phyloP scores from a whole-genome alignment of 2,113 vertebrate genomes.

The Eulacestoma nigropectus region DNA sequence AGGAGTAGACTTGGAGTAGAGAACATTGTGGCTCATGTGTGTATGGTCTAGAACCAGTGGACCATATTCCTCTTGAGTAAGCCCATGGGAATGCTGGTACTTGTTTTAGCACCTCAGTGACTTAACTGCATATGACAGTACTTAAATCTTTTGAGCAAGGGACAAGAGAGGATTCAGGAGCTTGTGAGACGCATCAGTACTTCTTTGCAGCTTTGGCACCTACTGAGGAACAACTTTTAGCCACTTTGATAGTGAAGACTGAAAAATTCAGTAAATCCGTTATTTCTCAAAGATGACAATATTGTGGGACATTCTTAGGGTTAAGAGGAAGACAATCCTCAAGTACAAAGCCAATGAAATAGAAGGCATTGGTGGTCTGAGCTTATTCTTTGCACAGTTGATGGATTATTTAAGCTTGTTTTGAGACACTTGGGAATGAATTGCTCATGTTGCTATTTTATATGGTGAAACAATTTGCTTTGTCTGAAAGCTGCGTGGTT shows the following conservation, averaged over 20 bases:
- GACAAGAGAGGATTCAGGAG: neutral
- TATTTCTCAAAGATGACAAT: neutral
- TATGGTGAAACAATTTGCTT: neutral
- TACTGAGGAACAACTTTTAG: neutral
- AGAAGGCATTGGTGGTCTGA: neutral
- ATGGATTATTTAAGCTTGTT: neutral
- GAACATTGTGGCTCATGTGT: fast-evolving
- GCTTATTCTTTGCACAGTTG: neutral
- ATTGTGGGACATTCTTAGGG: neutral
- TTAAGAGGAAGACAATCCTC: neutral
- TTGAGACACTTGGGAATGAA: neutral
- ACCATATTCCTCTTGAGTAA: neutral
- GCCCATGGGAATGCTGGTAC: neutral
- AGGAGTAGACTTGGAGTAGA: neutral
- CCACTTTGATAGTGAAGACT: neutral
- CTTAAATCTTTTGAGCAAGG: neutral
- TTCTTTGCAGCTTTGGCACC: neutral
- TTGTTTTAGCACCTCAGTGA: neutral
- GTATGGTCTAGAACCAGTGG: neutral
- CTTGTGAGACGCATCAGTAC: neutral
- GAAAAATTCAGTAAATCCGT: neutral
- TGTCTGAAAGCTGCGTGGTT: neutral
- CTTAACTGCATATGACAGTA: neutral
- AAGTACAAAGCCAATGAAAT: neutral
- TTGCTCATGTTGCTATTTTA: neutral